These are phyloP conservation scores for Emberiza fucata DNA, from an alignment of 2,113 vertebrate genomes.

Conservation along the genomic window DNA sequence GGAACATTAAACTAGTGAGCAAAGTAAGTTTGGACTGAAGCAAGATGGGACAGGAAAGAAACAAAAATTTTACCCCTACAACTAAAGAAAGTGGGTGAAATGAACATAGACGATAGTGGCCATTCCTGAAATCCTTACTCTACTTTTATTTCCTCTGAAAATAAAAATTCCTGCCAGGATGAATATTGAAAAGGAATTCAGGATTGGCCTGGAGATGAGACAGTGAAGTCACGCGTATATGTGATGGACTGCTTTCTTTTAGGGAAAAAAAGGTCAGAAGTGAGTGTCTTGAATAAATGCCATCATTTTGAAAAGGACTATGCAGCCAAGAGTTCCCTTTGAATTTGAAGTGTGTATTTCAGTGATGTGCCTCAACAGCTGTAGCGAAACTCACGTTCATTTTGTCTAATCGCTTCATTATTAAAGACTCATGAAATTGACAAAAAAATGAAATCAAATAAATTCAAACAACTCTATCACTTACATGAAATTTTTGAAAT, in stretches of 20 bases:
- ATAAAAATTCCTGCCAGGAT: background rate
- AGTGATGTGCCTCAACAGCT: background rate
- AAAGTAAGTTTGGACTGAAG: background rate
- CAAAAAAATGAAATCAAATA: background rate
- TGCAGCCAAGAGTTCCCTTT: background rate
- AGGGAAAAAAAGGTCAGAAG: background rate
- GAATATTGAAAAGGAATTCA: background rate
- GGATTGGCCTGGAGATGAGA: background rate
- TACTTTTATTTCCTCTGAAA: background rate
- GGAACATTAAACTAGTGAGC: background rate
- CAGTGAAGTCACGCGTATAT: accelerated
- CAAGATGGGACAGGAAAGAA: background rate
- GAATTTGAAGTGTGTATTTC: background rate
- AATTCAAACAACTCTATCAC: background rate
- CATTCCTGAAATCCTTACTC: background rate
- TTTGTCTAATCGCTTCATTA: background rate
- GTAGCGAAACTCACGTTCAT: background rate
- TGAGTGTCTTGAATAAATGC: background rate
- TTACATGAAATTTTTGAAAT: background rate
- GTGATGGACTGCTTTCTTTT: background rate
- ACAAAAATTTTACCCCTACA: background rate
- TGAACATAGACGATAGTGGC: background rate
- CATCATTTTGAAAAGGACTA: background rate
- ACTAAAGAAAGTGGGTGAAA: background rate
- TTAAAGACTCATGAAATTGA: background rate